A percentile compares a stretch with the other conserved stretches of the same genome.
phyloP scores from a whole-genome alignment of 1,140 invertebrate species.

The Latrodectus geometricus region DNA sequence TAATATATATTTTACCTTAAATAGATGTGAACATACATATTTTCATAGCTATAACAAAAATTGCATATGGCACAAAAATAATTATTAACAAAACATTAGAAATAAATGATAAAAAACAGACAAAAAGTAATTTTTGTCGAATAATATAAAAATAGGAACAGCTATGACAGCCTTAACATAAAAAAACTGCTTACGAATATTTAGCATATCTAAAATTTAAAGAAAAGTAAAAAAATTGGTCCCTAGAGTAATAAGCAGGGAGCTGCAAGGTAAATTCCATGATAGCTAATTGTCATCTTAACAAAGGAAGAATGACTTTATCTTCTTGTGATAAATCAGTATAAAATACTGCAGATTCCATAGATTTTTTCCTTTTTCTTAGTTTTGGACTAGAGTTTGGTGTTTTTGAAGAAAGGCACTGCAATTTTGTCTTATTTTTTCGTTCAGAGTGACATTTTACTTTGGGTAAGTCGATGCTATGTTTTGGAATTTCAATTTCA shows the following conservation, averaged over 20 bases:
- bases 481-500: not conserved
- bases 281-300: conserved; percentile 35
- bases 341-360: conserved; percentile 46
- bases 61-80: too few species aligned
- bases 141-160: not conserved
- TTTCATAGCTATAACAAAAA: too few species aligned
- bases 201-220: not conserved
- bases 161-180: not conserved
- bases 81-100: too few species aligned
- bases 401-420: conserved; percentile 38
- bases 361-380: conserved; percentile 47
- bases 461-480: not conserved
- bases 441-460: conserved; percentile 15
- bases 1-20: too few species aligned
- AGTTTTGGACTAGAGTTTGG: conserved; percentile 21
- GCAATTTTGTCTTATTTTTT: conserved; percentile 27
- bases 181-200: not conserved
- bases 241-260: conserved; percentile 6
- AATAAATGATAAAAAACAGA: too few species aligned
- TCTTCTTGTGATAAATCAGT: conserved; percentile 35
- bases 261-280: not conserved
- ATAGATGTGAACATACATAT: too few species aligned
- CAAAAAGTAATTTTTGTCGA: too few species aligned
- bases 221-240: conserved; percentile 28
- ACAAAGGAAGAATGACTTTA: conserved; percentile 41